Percentiles rank a stretch among this genome's conserved stretches.
Evolutionary conservation across 2,113 vertebrate species (phyloP).

Genomic region (Scatophagus argus): DNA sequence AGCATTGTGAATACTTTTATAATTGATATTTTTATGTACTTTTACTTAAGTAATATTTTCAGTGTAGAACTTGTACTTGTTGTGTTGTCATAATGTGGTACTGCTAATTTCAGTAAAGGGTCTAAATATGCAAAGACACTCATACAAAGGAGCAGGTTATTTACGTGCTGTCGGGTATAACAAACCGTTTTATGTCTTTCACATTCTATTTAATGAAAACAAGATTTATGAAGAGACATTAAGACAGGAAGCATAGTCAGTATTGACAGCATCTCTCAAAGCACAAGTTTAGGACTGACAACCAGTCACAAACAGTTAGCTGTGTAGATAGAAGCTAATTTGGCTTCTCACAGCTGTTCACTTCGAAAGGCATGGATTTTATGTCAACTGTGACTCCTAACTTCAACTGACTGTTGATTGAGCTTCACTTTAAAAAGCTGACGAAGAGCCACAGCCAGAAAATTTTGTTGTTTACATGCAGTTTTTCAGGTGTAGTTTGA

Average conservation of each 20-base stretch:
- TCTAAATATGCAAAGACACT: neutral
- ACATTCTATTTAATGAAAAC: slow-evolving; percentile 1
- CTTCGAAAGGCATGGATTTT: slow-evolving; percentile 34
- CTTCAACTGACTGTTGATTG: slow-evolving; percentile 40
- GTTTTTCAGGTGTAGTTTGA: slow-evolving; percentile 13
- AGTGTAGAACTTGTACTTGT: neutral
- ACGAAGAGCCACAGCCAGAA: slow-evolving; percentile 15
- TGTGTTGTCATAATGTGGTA: neutral
- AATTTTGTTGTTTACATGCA: slow-evolving; percentile 24
- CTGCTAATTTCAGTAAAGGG: neutral
- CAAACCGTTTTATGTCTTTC: neutral
- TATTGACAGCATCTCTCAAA: slow-evolving; percentile 35
- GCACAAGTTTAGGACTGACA: slow-evolving; percentile 28
- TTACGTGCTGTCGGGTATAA: neutral
- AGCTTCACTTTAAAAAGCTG: slow-evolving; percentile 23
- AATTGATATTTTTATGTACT: neutral
- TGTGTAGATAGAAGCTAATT: slow-evolving; percentile 12
- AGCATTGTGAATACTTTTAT: neutral
- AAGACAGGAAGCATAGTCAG: slow-evolving; percentile 3
- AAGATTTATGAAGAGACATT: slow-evolving; percentile 8
- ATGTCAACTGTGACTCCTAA: slow-evolving; percentile 28
- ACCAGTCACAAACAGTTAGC: slow-evolving; percentile 49
- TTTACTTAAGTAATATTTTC: neutral
- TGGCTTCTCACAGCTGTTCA: slow-evolving; percentile 55
- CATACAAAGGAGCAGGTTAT: neutral